Evolutionary conservation across 2,113 vertebrate genomes (phyloP).

Genomic region (Brachypodius melanocephalos): DNA sequence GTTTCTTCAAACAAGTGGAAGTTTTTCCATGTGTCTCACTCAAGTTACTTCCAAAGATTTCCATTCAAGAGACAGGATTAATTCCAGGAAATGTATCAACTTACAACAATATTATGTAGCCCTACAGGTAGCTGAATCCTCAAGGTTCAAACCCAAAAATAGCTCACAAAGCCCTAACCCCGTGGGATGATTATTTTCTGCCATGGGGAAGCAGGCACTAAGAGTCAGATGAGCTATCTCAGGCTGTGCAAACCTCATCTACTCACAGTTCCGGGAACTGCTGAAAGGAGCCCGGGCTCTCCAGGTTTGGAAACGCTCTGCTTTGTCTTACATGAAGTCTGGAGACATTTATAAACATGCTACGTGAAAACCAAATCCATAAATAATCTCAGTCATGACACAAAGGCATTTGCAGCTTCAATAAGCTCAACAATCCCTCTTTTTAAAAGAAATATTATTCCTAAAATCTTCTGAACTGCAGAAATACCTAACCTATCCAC

Average conservation of each 20-base stretch:
- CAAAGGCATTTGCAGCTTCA: background rate
- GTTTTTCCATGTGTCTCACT: background rate
- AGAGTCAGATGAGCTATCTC: background rate
- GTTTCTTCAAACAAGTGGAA: background rate
- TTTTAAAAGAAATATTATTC: background rate
- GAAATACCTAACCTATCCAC: background rate
- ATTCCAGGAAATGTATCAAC: background rate
- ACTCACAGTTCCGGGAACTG: background rate
- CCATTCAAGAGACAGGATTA: background rate
- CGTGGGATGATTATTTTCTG: background rate
- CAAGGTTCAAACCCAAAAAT: background rate
- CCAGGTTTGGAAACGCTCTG: background rate
- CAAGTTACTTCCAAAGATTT: background rate
- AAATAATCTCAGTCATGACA: background rate
- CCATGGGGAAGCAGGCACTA: background rate
- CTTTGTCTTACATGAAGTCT: background rate
- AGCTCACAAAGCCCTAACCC: background rate
- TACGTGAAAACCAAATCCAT: background rate
- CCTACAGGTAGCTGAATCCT: background rate
- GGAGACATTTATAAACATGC: background rate
- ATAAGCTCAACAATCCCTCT: background rate
- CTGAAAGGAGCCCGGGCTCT: background rate
- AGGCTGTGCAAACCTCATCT: background rate
- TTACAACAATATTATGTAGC: background rate
- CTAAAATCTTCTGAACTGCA: background rate